phyloP scores from a whole-genome alignment of 37 sponge, comb jelly and placozoan species.

The Aplysina aerophoba region DNA sequence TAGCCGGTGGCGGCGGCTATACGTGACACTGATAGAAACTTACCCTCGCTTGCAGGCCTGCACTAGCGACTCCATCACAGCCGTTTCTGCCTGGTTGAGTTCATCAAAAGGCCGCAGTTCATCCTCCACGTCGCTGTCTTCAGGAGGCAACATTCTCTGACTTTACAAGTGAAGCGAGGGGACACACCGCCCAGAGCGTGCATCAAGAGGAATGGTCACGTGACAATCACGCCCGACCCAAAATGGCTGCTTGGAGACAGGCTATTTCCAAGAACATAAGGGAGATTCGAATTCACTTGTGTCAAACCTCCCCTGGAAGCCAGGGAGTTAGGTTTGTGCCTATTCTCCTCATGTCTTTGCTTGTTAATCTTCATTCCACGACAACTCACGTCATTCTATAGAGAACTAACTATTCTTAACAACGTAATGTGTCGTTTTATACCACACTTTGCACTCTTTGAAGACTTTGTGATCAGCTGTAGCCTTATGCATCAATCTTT shows the following conservation, averaged over 20 bases:
- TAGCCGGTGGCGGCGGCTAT: no score
- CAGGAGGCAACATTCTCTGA: slow-evolving; percentile 7
- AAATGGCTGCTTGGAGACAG: slow-evolving; percentile 73
- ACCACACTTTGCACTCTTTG: no score
- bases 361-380: neutral
- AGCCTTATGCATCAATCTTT: no score
- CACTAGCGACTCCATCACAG: slow-evolving; percentile 39
- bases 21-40: no score
- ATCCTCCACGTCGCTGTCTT: slow-evolving; percentile 44
- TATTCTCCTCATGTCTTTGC: neutral
- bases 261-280: slow-evolving; percentile 72
- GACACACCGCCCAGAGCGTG: neutral
- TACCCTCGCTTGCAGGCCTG: slow-evolving; percentile 63
- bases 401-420: no score
- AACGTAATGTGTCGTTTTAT: no score
- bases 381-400: no score
- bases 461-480: no score
- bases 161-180: neutral
- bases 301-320: slow-evolving; percentile 89
- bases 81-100: slow-evolving; percentile 27
- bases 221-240: neutral
- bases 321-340: slow-evolving; percentile 80
- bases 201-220: neutral
- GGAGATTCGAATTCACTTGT: slow-evolving; percentile 94
- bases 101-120: slow-evolving; percentile 27